A percentile compares a stretch with the other conserved stretches of the same genome.
Evolutionary conservation across 2,113 vertebrate species (phyloP).

Genomic region (Boleophthalmus pectinirostris): DNA sequence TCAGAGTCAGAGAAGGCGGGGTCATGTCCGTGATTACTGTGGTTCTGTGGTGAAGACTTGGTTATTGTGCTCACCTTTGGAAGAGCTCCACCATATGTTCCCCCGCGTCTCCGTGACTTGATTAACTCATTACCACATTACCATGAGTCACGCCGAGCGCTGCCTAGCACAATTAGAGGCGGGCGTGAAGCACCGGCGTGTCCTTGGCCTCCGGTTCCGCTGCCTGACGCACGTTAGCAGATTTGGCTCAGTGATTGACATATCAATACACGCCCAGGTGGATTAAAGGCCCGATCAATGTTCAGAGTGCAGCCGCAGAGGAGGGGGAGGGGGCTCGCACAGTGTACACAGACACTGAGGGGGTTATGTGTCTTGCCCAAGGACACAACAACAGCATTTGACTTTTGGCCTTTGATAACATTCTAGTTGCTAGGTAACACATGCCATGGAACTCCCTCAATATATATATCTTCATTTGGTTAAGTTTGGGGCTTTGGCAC

Average conservation of each 20-base stretch:
- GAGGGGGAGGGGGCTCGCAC: conserved; percentile 17
- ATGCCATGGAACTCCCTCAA: too few relatives aligned
- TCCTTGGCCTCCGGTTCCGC: conserved; percentile 50
- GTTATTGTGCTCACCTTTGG: conserved; percentile 55
- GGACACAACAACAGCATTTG: too few relatives aligned
- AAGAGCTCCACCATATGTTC: conserved; percentile 54
- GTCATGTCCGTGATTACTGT: conserved; percentile 34
- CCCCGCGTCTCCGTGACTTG: conserved; percentile 65
- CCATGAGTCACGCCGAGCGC: conserved; percentile 49
- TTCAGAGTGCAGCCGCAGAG: conserved; percentile 59
- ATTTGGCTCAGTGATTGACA: conserved; percentile 64
- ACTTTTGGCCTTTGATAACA: too few relatives aligned
- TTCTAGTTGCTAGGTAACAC: too few relatives aligned
- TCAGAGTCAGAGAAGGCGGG: neutral
- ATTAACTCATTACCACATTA: conserved; percentile 70
- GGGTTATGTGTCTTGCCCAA: too few relatives aligned
- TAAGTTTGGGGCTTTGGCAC: too few relatives aligned
- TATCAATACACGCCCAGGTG: conserved; percentile 56
- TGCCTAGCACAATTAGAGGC: conserved; percentile 68
- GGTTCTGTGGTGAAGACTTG: conserved; percentile 33
- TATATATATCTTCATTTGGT: too few relatives aligned
- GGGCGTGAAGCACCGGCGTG: conserved; percentile 37
- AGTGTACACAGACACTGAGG: too few relatives aligned
- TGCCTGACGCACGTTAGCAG: conserved; percentile 44
- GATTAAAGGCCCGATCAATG: conserved; percentile 63